phyloP scores from a whole-genome alignment of 2,888 invertebrate genomes.

The Perdita meconis region DNA sequence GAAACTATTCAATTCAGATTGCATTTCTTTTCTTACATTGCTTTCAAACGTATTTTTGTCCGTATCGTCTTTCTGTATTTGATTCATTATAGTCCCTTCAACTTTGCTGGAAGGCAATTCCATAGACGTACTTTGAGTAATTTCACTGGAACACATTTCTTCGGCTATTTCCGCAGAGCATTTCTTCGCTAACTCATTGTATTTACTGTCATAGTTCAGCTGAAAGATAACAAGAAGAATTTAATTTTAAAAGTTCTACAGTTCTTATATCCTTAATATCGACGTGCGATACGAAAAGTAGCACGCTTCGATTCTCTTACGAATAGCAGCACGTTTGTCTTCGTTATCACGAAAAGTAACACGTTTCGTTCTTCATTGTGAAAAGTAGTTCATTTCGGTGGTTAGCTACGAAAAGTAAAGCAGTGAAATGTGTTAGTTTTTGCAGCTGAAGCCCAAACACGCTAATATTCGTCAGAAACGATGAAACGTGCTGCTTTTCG shows the following conservation, averaged over 20 bases:
- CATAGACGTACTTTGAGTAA: slow-evolving; percentile 17
- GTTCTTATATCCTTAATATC: too few species aligned
- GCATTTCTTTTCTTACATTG: slow-evolving; percentile 39
- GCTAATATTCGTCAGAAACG: too few species aligned
- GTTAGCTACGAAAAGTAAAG: too few species aligned
- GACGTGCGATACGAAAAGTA: too few species aligned
- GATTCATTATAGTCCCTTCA: slow-evolving; percentile 26
- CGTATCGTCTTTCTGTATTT: slow-evolving; percentile 14
- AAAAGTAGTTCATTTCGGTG: too few species aligned
- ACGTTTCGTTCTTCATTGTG: too few species aligned
- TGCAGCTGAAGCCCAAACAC: too few species aligned
- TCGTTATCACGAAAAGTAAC: too few species aligned
- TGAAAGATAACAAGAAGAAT: slow-evolving; percentile 56
- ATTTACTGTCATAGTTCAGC: slow-evolving; percentile 69
- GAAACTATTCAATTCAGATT: slow-evolving; percentile 62
- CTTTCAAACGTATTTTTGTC: slow-evolving; percentile 24
- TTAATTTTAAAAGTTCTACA: not conserved
- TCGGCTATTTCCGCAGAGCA: slow-evolving; percentile 65
- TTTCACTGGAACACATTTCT: slow-evolving; percentile 58
- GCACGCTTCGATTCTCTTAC: too few species aligned
- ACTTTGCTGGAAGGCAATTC: slow-evolving; percentile 38
- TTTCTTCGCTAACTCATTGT: slow-evolving; percentile 59
- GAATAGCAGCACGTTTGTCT: too few species aligned
- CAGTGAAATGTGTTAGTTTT: too few species aligned
- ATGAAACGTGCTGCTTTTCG: too few species aligned